Evolutionary conservation across 30 jellyfish, hydroid and myxozoan genomes (phyloP).

Genomic region (Cassiopea andromeda): DNA sequence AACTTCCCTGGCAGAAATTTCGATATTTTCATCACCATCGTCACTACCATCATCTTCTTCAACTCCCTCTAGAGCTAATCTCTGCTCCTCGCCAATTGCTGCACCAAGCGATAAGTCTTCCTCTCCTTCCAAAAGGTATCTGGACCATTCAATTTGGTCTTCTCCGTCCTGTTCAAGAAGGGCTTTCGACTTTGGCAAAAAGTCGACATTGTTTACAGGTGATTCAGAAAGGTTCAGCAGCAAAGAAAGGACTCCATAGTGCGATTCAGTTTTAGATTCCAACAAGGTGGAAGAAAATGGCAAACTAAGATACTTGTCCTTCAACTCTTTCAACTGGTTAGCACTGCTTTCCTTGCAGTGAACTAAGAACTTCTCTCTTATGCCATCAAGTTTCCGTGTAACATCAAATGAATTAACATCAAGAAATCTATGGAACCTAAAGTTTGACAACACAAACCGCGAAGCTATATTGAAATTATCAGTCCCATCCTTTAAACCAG

Average conservation of each 20-base stretch:
- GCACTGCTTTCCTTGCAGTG: slow-evolving; percentile 80
- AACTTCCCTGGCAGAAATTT: background rate
- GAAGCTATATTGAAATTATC: slow-evolving; percentile 72
- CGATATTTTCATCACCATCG: background rate
- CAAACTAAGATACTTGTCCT: slow-evolving; percentile 43
- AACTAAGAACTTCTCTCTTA: slow-evolving; percentile 59
- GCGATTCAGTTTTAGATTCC: slow-evolving; percentile 67
- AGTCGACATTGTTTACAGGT: slow-evolving; percentile 54
- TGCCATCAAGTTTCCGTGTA: slow-evolving; percentile 72
- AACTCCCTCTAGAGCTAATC: slow-evolving; percentile 13
- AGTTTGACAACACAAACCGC: slow-evolving; percentile 77
- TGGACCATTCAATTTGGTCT: slow-evolving; percentile 75
- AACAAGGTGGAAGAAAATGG: slow-evolving; percentile 47
- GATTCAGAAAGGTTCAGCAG: slow-evolving; percentile 76
- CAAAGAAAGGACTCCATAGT: slow-evolving; percentile 70
- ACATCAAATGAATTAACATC: slow-evolving; percentile 89
- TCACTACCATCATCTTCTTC: slow-evolving; percentile 6
- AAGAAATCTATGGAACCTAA: slow-evolving; percentile 83
- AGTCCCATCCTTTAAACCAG: slow-evolving; percentile 39
- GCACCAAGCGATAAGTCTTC: slow-evolving; percentile 69
- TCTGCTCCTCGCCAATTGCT: slow-evolving; percentile 31
- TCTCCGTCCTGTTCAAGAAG: background rate
- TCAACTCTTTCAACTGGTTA: slow-evolving; percentile 39
- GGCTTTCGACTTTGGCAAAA: background rate
- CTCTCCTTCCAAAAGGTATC: slow-evolving; percentile 77